Evolutionary conservation across 2,888 invertebrate species (phyloP), one percentile per base, ranked within the genome.

Genomic region (Ferdinandea cuprea): DNA sequence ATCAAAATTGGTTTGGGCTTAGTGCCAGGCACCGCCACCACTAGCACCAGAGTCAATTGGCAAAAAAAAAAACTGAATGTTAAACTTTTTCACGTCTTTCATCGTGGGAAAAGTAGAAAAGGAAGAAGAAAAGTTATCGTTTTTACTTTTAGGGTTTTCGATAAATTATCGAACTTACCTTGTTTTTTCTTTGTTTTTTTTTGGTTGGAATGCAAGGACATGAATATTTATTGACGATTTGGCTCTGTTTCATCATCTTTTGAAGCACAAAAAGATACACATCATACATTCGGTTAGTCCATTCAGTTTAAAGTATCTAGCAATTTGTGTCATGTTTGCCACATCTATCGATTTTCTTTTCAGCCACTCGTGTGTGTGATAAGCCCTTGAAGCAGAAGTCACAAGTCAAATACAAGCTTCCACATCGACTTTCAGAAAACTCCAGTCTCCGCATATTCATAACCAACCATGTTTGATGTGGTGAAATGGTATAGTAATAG

Each of bases 1-100:
- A 74, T 63, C 68, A 61, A 80, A 80, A 80, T 80, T 74, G 68
- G 74, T 63, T 80, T 68, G 63, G 79, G 79, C 61, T 61, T 32
- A 35, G 79, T 80, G 79, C 73, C 79, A 80, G 74, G 61, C 48
- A 68, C 79, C 59, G 30, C 35, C 9, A 13, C n/a, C 28, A 17
- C n/a, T n/a, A n/a, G n/a, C n/a, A n/a, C 40, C 3, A 25, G 15
- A 40, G 46, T 21, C 28, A 28, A 25, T 37, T n/a, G n/a, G n/a
- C n/a, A n/a, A n/a, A n/a, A 35, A 9, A 35, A 35, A 11, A 35
- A 35, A 2, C 17, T 17, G 17, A 42, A 42, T 42, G 8, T 8
- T 17, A 42, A 37, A 42, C 17, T 37, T 28, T 2, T 8, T 28
- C 28, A n/a, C 25, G 3, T 25, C 48, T 13, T 15, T 13, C 44